phyloP scores from a whole-genome alignment of 2,888 invertebrate genomes.

The Spisula solida region DNA sequence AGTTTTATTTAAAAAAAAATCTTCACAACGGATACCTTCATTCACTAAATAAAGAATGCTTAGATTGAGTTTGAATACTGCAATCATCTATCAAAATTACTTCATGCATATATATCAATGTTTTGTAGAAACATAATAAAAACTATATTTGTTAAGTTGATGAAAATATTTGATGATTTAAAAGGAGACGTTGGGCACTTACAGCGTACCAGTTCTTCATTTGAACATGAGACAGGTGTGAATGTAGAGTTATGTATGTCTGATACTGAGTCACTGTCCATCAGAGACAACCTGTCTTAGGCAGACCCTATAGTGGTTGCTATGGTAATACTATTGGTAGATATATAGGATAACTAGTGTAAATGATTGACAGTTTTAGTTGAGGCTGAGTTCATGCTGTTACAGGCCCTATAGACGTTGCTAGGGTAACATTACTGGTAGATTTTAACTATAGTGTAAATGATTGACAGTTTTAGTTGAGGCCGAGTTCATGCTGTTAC shows the following conservation, averaged over 20 bases:
- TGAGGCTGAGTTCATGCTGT: too few relatives aligned
- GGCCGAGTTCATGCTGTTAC: too few relatives aligned
- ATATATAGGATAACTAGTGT: not conserved
- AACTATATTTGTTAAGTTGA: too few relatives aligned
- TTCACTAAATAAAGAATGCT: not conserved
- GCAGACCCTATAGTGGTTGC: not conserved
- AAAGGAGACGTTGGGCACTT: slow-evolving; percentile 29
- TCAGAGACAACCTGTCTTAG: slow-evolving; percentile 10
- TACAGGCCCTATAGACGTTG: too few relatives aligned
- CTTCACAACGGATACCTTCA: not conserved
- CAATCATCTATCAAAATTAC: too few relatives aligned
- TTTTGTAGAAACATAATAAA: too few relatives aligned
- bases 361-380: too few relatives aligned
- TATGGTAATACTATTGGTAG: not conserved
- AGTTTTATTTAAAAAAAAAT: not conserved
- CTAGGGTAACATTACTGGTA: not conserved
- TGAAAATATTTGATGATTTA: not conserved
- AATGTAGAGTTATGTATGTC: slow-evolving; percentile 35
- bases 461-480: too few relatives aligned
- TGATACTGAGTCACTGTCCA: slow-evolving; percentile 44
- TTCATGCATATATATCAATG: too few relatives aligned
- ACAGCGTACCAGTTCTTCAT: slow-evolving; percentile 38
- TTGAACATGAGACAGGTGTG: slow-evolving; percentile 42
- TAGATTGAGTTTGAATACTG: too few relatives aligned
- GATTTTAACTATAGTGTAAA: not conserved